Base-by-base conservation (phyloP, 35 echinoderm and acorn worm genomes). In the Ophioderma brevispina region DNA sequence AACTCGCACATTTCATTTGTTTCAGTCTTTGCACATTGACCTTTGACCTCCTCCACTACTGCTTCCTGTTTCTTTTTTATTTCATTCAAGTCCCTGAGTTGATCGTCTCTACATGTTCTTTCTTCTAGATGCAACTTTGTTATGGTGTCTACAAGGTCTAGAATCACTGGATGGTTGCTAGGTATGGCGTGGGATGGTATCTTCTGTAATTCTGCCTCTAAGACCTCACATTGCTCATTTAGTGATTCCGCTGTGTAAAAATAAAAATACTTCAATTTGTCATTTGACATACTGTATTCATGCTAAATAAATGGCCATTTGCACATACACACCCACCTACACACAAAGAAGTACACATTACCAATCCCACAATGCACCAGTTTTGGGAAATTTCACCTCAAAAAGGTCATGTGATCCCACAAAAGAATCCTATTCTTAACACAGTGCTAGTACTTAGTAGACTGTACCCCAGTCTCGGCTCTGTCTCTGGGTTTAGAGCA, bases 151-250 rank as follows among this genome's bases (percentile, higher is more conserved):
- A 70, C n/a, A 13, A 70, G 10, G 28, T 70, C 59, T 70, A 70
- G 59, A 70, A 70, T 70, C 59, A 70, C 59, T 70, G 59, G 59
- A 30, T 70, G 59, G 59, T 70, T 70, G 59, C 59, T 70, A 70
- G 59, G 59, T 3, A 70, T 70, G 59, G 23, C 28, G 10, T 70
- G 17, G 2, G n/a, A 2, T 70, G 59, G 59, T 30, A 30, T 70
- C 59, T 70, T 70, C 28, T 70, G 59, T 25, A 70, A 70, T 30
- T 70, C 59, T 70, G 15, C 2, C n/a, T 70, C 59, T 25, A 70
- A 25, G 59, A 25, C 2, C 4, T 30, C 28, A 70, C 59, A 70
- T 70, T 70, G 59, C n/a, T 70, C 23, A 25, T 70, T 6, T 70
- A 70, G n/a, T 30, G n/a, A 2, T 70, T 70, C 59, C 15, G 59